Percentiles rank a stretch among this genome's conserved stretches.
Evolutionary conservation across 1,140 invertebrate genomes (phyloP).

Genomic region (Lordiphosa clarofinis): DNA sequence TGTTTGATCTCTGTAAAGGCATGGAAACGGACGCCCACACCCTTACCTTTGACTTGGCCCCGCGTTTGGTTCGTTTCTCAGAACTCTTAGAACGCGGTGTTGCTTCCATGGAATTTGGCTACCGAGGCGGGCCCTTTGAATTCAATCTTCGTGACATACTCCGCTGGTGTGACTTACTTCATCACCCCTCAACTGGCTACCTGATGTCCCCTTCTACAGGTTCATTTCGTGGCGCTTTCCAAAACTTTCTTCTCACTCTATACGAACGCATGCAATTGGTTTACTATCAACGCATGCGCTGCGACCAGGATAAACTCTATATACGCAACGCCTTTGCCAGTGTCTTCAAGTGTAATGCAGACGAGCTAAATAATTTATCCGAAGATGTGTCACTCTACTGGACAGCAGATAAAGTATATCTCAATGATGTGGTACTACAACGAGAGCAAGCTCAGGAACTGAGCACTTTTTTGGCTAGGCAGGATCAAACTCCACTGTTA

Average conservation of each 20-base stretch:
- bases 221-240: constrained; percentile 33
- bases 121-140: constrained; percentile 94
- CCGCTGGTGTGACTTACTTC: constrained; percentile 90
- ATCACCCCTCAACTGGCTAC: constrained; percentile 62
- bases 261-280: constrained; percentile 79
- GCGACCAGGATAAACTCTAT: constrained; percentile 66
- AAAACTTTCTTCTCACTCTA: constrained; percentile 58
- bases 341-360: constrained; percentile 67
- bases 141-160: constrained; percentile 97
- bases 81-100: constrained; percentile 85
- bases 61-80: constrained; percentile 91
- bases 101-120: constrained; percentile 84
- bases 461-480: constrained; percentile 18
- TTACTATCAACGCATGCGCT: constrained; percentile 78
- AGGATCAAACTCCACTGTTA: constrained; percentile 53
- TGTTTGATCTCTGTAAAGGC: constrained; percentile 49
- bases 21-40: neutral
- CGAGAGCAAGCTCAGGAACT: constrained; percentile 26
- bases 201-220: constrained; percentile 9
- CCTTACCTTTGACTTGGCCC: constrained; percentile 81
- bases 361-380: constrained; percentile 54
- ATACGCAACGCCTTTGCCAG: constrained; percentile 62
- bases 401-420: constrained; percentile 66
- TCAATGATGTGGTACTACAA: constrained; percentile 68
- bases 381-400: constrained; percentile 75